Conservation (phyloP, 2,888 invertebrate species). For the Parnassius glacialis region DNA sequence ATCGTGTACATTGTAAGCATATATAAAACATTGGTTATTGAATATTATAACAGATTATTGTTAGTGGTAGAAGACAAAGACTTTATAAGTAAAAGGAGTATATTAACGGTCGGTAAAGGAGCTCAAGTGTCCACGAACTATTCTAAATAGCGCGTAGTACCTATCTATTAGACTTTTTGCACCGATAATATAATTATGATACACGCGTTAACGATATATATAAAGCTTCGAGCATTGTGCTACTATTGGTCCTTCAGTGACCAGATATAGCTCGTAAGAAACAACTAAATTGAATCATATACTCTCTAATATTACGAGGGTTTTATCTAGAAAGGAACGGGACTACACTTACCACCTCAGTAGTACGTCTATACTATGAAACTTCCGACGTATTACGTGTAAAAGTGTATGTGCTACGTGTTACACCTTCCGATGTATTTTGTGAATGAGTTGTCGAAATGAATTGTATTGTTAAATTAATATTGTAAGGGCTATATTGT, state of each 20-base stretch:
- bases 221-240: background rate
- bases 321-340: background rate
- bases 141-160: constrained; percentile 73
- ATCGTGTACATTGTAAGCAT: constrained; percentile 63
- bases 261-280: constrained; percentile 10
- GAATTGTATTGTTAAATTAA: background rate
- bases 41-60: constrained; percentile 60
- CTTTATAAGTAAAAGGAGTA: constrained; percentile 61
- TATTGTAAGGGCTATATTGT: background rate
- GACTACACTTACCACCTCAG: constrained; percentile 1
- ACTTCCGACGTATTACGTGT: constrained; percentile 6
- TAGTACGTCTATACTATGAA: background rate
- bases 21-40: constrained; percentile 51
- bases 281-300: background rate
- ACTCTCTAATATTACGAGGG: constrained; percentile 15
- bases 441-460: background rate
- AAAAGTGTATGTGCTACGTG: background rate
- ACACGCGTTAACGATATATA: constrained; percentile 39
- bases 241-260: constrained; percentile 12
- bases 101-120: constrained; percentile 45
- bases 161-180: constrained; percentile 75
- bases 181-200: constrained; percentile 64
- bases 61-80: constrained; percentile 73
- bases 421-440: constrained; percentile 1
- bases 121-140: constrained; percentile 68